Evolutionary conservation across 2,797 vertebrate species (phyloP), one percentile per base, ranked within the genome.

Genomic region (Tamandua tetradactyla): DNA sequence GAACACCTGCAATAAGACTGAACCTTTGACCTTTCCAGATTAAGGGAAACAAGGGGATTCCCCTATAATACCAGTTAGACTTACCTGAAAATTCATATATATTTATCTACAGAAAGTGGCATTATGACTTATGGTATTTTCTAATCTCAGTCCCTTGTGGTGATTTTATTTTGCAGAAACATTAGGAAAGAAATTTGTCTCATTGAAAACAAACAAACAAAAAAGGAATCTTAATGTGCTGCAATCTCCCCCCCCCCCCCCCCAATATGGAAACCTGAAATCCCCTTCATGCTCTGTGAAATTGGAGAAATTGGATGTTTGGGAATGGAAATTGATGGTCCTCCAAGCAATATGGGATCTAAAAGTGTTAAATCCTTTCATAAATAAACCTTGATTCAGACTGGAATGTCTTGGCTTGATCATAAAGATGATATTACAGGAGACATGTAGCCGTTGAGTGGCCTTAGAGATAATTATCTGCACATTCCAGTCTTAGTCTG

Each of bases 341-440:
- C 98, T 98, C 97, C 97, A 98, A 97, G 96, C 96, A 98, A 97
- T 98, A 98, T 98, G 96, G 97, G 97, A 98, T 98, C 98, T 97
- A 95, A 98, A 98, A 98, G 98, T 98, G 98, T 97, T 98, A 98
- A 98, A 98, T 98, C 98, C 98, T 98, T 98, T 98, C 98, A 98
- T 97, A 98, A 98, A 98, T 98, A 98, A 98, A 98, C 98, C 91
- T 98, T 97, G 97, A 98, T 98, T 98, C 97, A 97, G 98, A 96
- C 96, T 98, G 98, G 98, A 98, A 98, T 98, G 98, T 98, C 98
- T 98, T 98, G 98, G 98, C 98, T 98, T 98, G 98, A 98, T 98
- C 96, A 98, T 98, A 97, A 98, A 98, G 96, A 97, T 98, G 98
- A 98, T 98, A 98, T 96, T 98, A 95, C 91, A 94, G 96, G 89